phyloP scores from a whole-genome alignment of 2,797 vertebrate genomes.

The Rhincodon typus region DNA sequence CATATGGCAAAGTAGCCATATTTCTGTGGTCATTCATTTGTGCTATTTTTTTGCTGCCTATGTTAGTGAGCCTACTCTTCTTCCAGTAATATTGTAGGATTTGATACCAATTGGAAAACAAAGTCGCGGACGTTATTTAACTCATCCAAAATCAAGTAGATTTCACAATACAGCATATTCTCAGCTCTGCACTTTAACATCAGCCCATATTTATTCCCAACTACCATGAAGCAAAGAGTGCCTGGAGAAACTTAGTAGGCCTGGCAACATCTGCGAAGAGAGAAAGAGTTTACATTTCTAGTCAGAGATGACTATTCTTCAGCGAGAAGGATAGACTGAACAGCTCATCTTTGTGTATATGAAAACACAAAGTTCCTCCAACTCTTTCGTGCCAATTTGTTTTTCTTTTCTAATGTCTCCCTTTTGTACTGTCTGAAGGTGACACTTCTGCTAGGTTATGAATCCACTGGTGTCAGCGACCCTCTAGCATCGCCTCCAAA shows the following conservation, averaged over 20 bases:
- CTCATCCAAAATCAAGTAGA: no score
- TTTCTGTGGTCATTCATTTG: not conserved
- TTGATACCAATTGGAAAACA: not conserved
- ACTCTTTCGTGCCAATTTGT: not conserved
- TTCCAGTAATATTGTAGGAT: not conserved
- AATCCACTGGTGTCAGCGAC: not conserved
- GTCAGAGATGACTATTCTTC: no score
- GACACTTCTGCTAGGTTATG: not conserved
- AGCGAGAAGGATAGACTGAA: not conserved
- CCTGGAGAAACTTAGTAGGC: no score
- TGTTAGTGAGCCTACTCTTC: not conserved
- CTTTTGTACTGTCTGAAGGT: not conserved
- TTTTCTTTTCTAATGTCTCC: not conserved
- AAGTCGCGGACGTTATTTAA: not conserved
- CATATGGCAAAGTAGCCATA: not conserved
- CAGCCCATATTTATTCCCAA: not conserved
- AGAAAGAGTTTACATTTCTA: no score
- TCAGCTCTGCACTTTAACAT: not conserved
- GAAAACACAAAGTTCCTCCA: not conserved
- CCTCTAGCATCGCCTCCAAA: not conserved
- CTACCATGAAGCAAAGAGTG: no score
- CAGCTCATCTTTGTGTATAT: not conserved
- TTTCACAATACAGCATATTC: not conserved
- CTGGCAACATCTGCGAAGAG: no score
- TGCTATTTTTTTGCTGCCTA: not conserved